Percentiles rank a stretch among this genome's conserved stretches.
Conservation (phyloP, 2,113 vertebrate species). For the Crocuta crocuta region DNA sequence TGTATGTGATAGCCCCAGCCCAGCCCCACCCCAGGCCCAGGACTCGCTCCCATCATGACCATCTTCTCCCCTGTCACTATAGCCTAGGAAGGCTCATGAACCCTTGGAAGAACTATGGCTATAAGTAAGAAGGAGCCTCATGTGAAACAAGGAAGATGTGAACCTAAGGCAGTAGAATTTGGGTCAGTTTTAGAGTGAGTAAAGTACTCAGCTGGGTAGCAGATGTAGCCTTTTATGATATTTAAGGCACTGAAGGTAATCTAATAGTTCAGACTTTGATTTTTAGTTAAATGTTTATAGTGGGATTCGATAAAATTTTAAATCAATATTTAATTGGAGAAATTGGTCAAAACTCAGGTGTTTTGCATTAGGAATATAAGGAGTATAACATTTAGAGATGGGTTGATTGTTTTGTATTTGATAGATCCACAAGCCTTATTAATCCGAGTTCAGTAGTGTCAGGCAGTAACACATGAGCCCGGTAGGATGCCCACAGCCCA, state of each 20-base stretch:
- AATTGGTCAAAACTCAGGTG: not conserved
- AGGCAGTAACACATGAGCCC: not conserved
- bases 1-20: not conserved
- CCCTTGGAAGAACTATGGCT: not conserved
- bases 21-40: not conserved
- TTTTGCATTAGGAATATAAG: not conserved
- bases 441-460: rapidly evolving
- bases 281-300: conserved; percentile 13
- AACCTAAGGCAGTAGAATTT: not conserved
- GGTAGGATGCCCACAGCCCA: not conserved
- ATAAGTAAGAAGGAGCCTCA: not conserved
- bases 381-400: not conserved
- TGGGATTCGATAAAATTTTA: not conserved
- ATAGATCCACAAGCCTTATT: not conserved
- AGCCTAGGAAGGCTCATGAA: not conserved
- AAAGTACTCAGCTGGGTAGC: not conserved
- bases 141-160: not conserved
- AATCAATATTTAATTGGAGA: not conserved
- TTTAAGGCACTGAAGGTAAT: not conserved
- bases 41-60: not conserved
- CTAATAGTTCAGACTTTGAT: not conserved
- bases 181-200: not conserved
- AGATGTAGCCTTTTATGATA: not conserved
- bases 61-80: not conserved
- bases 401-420: not conserved